Conservation (phyloP, 2,888 invertebrate genomes). For the Meteorus cinctellus region DNA sequence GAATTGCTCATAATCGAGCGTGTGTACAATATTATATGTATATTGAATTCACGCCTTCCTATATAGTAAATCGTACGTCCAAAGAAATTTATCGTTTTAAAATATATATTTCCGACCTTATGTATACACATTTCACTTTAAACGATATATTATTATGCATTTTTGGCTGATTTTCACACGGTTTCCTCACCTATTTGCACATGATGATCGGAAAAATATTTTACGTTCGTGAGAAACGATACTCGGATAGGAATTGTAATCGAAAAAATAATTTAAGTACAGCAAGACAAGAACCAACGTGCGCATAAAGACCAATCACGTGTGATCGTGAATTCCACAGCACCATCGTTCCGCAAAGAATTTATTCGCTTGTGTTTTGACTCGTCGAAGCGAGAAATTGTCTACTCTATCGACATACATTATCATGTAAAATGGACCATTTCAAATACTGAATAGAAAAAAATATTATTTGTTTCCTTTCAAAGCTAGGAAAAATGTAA, state of each 20-base stretch:
- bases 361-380: conserved; percentile 20
- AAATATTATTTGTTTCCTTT: background rate
- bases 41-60: conserved; percentile 26
- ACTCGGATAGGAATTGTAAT: background rate
- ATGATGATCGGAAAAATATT: conserved; percentile 6
- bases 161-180: conserved; percentile 11
- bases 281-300: background rate
- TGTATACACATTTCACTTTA: background rate
- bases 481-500: background rate
- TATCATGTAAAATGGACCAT: conserved; percentile 7
- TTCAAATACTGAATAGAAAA: background rate
- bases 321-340: conserved; percentile 46
- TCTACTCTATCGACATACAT: background rate
- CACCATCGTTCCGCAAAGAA: conserved; percentile 43
- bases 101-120: too few species aligned
- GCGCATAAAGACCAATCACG: background rate
- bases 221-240: conserved; percentile 17
- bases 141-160: conserved; percentile 19
- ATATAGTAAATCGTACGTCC: background rate
- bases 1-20: conserved; percentile 35
- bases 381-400: conserved; percentile 39
- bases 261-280: background rate
- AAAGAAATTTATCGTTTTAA: background rate
- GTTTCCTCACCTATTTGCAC: conserved; percentile 11
- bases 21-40: conserved; percentile 23